phyloP scores from a whole-genome alignment of 2,113 vertebrate species.

The Epinephelus lanceolatus region DNA sequence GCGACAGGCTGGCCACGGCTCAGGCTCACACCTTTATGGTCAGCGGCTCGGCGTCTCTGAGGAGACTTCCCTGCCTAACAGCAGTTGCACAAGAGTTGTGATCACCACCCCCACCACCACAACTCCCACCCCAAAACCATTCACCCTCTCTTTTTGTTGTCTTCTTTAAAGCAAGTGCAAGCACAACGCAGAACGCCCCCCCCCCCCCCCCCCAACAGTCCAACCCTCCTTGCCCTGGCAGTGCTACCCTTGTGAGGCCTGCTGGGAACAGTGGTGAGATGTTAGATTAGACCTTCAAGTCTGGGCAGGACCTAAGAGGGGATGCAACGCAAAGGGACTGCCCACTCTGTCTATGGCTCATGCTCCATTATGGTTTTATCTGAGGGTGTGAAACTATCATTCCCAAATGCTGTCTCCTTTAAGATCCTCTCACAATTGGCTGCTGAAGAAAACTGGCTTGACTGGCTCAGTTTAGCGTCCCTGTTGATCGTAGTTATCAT shows the following conservation, averaged over 20 bases:
- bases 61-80: conserved; percentile 65
- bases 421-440: conserved; percentile 74
- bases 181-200: conserved; percentile 76
- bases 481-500: conserved; percentile 66
- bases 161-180: conserved; percentile 77
- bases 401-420: conserved; percentile 79
- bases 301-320: conserved; percentile 83
- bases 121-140: conserved; percentile 53
- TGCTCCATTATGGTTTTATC: conserved; percentile 80
- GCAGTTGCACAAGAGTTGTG: conserved; percentile 59
- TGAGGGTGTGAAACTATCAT: conserved; percentile 79
- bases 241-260: conserved; percentile 85
- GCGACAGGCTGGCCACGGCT: conserved; percentile 79
- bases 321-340: conserved; percentile 75
- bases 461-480: conserved; percentile 64
- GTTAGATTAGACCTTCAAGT: conserved; percentile 83
- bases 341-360: conserved; percentile 78
- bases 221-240: conserved; percentile 86
- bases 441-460: conserved; percentile 67
- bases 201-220: conserved; percentile 59
- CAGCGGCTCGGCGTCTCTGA: conserved; percentile 87
- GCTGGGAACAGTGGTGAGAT: conserved; percentile 87
- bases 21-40: conserved; percentile 90
- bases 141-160: conserved; percentile 73
- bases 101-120: conserved; percentile 20